Evolutionary conservation across 1,140 invertebrate species (phyloP), one percentile per base, ranked within the genome.

Genomic region (Pseudachorutes palmiensis): DNA sequence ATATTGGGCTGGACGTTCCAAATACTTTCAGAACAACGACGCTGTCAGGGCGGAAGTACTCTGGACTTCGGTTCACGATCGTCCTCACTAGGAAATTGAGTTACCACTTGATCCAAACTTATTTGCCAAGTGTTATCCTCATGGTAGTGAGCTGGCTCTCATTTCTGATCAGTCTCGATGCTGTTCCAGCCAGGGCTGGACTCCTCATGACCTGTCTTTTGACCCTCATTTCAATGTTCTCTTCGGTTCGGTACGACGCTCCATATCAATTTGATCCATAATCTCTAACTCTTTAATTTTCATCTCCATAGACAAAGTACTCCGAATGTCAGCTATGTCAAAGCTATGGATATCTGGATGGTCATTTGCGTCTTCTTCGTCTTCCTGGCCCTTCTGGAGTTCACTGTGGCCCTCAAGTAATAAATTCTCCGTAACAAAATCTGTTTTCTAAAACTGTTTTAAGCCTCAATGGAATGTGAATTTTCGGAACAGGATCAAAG

Each of bases 221-320:
- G 1, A 84, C 83, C 1, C 75, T 85, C 2, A 82, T 84, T 74
- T 84, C 83, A 57, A 85, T 85, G 83, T 84, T 85, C 73, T 82
- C 84, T 72, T 83, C 82, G 28, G 82, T 85, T 58, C 82, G 83
- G 82, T 83, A 75, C 36, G n/a, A n/a, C n/a, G n/a, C n/a, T n/a
- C n/a, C n/a, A n/a, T n/a, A n/a, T n/a, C n/a, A n/a, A n/a, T n/a
- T n/a, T n/a, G n/a, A n/a, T n/a, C n/a, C n/a, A n/a, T n/a, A n/a
- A n/a, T n/a, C n/a, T n/a, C n/a, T n/a, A n/a, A n/a, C n/a, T n/a
- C n/a, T n/a, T n/a, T n/a, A n/a, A n/a, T n/a, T n/a, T n/a, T n/a
- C n/a, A n/a, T n/a, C n/a, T n/a, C n/a, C n/a, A n/a, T n/a, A n/a
- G n/a, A n/a, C n/a, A n/a, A n/a, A 41, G 36, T 19, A 67, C 69